Percentiles rank a stretch among this genome's conserved stretches.
phyloP scores from a whole-genome alignment of 2,888 invertebrate species.

The Glyphotaelius pellucidus region DNA sequence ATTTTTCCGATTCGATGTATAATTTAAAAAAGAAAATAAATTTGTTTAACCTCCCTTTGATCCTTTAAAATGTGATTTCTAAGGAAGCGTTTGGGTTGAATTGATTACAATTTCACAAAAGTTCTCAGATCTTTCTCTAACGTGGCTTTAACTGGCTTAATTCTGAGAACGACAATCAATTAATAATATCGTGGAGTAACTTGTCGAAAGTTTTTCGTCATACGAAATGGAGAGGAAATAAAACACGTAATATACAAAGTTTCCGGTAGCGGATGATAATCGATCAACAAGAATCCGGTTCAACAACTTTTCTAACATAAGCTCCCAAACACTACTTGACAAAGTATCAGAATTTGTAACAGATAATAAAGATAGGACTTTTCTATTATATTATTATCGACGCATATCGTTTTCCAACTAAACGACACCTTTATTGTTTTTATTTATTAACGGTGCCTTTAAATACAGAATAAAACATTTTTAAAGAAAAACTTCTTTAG shows the following conservation, averaged over 20 bases:
- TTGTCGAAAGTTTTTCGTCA: background rate
- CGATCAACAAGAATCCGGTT: constrained; percentile 58
- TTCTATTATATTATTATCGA: background rate
- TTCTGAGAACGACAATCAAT: background rate
- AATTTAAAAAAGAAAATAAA: background rate
- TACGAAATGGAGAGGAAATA: background rate
- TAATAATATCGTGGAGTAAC: background rate
- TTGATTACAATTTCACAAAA: background rate
- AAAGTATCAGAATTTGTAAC: constrained; percentile 15
- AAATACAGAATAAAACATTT: too few species aligned
- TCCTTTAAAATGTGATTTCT: too few species aligned
- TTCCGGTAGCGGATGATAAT: constrained; percentile 58
- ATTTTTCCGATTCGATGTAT: too few species aligned
- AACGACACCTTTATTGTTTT: background rate
- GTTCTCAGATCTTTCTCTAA: background rate
- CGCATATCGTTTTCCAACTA: background rate
- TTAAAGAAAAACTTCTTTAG: too few species aligned
- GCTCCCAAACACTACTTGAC: constrained; percentile 38
- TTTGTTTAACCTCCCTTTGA: too few species aligned
- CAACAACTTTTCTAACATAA: constrained; percentile 57
- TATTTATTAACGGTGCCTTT: background rate
- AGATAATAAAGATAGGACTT: constrained; percentile 14
- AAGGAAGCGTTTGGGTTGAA: background rate
- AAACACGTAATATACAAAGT: constrained; percentile 35
- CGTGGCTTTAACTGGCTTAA: background rate